Base-by-base conservation (phyloP, 1,140 invertebrate species). In the Babylonia areolata region DNA sequence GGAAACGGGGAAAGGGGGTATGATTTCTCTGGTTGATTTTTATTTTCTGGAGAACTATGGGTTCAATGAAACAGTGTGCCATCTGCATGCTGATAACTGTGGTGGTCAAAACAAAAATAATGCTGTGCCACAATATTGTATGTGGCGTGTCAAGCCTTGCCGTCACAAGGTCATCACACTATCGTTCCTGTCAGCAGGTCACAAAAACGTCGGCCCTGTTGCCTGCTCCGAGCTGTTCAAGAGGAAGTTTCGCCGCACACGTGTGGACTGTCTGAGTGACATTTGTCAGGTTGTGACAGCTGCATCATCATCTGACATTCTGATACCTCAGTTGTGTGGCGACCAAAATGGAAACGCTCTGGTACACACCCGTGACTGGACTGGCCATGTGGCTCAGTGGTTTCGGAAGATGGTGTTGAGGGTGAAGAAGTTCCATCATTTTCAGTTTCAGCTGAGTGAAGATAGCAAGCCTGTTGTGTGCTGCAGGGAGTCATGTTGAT, bases 41-140 rank as follows among this genome's bases (percentile, higher is more conserved):
- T 51, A 12, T 46, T 17, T 51, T 51, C 46, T 51, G 0, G 46
- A 51, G 17, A 51, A 51, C 17, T 51, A 51, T 51, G 46, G 46
- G 17, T 17, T 51, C 9, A 51, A 51, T 12, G 46, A 51, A 51
- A 17, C 9, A 51, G 17, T 17, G 46, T 51, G 46, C 17, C 46
- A 51, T 51, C 46, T 51, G 0, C 46, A 51, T 51, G 46, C 46
- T 12, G 46, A 51, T 51, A 51, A 51, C 46, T 51, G 46, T 51
- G 46, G 9, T 2, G 82, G 86, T 31, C 88, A 89, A 58, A 89
- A 89, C 75, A 89, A 89, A 71, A 89, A 87, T 80, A 46, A 51
- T 69, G 79, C 69, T 20, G 82, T 86, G 85, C 15, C 75, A 5
- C 71, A 75, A 31, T 86, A 86, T 46, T 39, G 46, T 3, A 42